Conservation (phyloP, 2,113 vertebrate species). For the Suricata suricatta region DNA sequence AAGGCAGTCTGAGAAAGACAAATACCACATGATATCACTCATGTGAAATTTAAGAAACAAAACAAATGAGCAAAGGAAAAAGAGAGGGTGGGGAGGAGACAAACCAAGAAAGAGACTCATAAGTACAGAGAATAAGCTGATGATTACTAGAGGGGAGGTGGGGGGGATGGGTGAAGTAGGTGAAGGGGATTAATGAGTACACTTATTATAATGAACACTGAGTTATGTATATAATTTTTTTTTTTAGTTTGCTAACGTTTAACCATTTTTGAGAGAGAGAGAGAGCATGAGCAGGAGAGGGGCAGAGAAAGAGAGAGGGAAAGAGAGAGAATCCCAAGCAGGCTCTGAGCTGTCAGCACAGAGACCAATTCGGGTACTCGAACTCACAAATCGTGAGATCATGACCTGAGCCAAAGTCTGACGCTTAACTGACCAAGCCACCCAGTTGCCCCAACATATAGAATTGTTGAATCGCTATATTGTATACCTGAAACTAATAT, state of each 20-base stretch:
- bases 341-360: too few species aligned
- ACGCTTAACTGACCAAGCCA: too few species aligned
- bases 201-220: background rate
- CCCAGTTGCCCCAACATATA: background rate
- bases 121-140: background rate
- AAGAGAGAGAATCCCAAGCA: too few species aligned
- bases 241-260: too few species aligned
- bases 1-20: background rate
- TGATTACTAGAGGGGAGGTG: background rate
- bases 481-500: background rate
- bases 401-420: too few species aligned
- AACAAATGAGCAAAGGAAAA: background rate
- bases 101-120: background rate
- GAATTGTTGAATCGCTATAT: background rate
- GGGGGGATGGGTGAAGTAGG: background rate
- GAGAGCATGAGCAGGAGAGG: too few species aligned
- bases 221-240: background rate
- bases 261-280: too few species aligned
- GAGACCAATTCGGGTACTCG: too few species aligned
- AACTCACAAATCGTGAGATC: too few species aligned
- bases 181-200: background rate
- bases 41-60: background rate
- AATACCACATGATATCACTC: background rate
- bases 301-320: too few species aligned
- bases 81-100: background rate